Percentiles rank a stretch among this genome's conserved stretches.
These are phyloP conservation scores for Trichechus manatus DNA, from an alignment of 2,113 vertebrate species.

Conservation along the genomic window DNA sequence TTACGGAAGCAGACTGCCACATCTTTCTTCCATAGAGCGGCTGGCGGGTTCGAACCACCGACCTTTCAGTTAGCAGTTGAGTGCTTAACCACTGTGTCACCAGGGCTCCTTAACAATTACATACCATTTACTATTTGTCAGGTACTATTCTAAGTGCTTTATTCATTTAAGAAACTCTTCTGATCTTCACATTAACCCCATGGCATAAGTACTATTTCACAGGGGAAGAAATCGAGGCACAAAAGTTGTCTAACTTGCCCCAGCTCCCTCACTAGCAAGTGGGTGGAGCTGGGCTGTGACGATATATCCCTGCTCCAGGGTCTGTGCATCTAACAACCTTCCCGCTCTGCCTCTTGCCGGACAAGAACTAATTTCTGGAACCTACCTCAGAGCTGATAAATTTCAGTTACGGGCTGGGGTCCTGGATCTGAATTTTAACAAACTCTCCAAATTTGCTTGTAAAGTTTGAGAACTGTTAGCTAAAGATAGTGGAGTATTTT, in stretches of 20 bases:
- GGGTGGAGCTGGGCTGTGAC: neutral
- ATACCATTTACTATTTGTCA: too few species aligned
- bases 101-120: too few species aligned
- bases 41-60: too few species aligned
- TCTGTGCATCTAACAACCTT: neutral
- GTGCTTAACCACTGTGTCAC: too few species aligned
- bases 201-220: neutral
- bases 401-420: neutral
- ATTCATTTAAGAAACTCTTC: neutral
- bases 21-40: too few species aligned
- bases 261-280: neutral
- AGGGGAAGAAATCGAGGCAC: neutral
- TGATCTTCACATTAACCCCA: neutral
- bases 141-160: too few species aligned
- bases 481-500: neutral
- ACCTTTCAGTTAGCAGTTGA: too few species aligned
- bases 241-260: neutral
- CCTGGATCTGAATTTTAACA: neutral
- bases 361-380: neutral
- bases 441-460: neutral
- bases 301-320: neutral
- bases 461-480: neutral
- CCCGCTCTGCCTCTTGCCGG: neutral
- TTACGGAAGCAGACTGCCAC: too few species aligned
- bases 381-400: neutral